Evolutionary conservation across 2,113 vertebrate genomes (phyloP).

Genomic region (Abramis brama): DNA sequence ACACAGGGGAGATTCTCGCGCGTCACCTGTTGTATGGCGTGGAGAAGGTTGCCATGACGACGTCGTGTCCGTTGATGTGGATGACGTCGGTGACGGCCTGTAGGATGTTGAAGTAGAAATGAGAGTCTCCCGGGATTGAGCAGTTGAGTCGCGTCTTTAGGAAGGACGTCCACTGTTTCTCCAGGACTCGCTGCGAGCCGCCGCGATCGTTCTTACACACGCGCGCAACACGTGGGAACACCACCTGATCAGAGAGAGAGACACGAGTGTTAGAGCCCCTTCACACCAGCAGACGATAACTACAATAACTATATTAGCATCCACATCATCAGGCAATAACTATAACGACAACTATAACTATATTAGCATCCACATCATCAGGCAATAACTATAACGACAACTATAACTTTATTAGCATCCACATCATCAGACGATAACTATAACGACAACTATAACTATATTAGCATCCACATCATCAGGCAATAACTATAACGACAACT

Average conservation of each 20-base stretch:
- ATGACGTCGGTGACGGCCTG: slow-evolving; percentile 95
- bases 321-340: too few relatives aligned
- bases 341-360: too few relatives aligned
- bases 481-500: too few relatives aligned
- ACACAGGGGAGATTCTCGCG: too few relatives aligned
- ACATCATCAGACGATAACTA: too few relatives aligned
- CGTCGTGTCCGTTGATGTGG: slow-evolving; percentile 87
- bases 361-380: too few relatives aligned
- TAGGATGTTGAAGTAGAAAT: slow-evolving; percentile 98
- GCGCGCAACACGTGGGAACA: slow-evolving; percentile 94
- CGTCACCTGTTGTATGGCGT: slow-evolving; percentile 96
- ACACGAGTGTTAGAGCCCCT: neutral
- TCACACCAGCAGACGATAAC: neutral
- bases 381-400: too few relatives aligned
- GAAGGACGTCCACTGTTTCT: slow-evolving; percentile 99
- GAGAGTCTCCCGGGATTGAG: slow-evolving; percentile 96
- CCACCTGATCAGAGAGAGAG: slow-evolving; percentile 76
- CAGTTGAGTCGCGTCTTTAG: slow-evolving; percentile 96
- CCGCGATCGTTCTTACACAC: slow-evolving; percentile 97
- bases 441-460: too few relatives aligned
- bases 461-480: too few relatives aligned
- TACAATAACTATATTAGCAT: too few relatives aligned
- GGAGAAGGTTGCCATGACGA: slow-evolving; percentile 97
- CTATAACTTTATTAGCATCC: too few relatives aligned
- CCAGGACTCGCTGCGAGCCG: slow-evolving; percentile 94